Percentiles rank a stretch among this genome's conserved stretches.
phyloP scores from a whole-genome alignment of 1,140 invertebrate genomes.

The Argopecten irradians region DNA sequence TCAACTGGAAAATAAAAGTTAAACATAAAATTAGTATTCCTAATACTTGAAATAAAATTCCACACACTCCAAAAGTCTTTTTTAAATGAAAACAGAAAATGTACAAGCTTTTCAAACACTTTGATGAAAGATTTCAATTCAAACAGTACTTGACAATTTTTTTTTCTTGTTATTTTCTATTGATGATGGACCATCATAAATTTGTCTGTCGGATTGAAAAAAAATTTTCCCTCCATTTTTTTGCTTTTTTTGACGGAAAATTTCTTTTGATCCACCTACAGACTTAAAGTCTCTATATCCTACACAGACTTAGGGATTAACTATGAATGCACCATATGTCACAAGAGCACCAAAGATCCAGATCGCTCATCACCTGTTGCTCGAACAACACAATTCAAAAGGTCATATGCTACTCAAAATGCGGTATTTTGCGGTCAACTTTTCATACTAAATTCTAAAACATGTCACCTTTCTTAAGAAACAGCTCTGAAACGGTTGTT shows the following conservation, averaged over 20 bases:
- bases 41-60: neutral
- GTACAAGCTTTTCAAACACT: too few relatives aligned
- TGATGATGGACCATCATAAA: too few relatives aligned
- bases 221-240: neutral
- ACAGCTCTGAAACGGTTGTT: neutral
- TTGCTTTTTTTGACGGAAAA: neutral
- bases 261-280: neutral
- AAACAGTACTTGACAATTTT: too few relatives aligned
- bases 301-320: neutral
- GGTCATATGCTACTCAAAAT: neutral
- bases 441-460: neutral
- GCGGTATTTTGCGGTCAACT: neutral
- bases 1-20: neutral
- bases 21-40: neutral
- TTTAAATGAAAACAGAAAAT: too few relatives aligned
- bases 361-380: neutral
- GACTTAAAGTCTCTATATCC: neutral
- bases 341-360: neutral
- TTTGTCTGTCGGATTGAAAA: too few relatives aligned
- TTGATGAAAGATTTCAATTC: too few relatives aligned
- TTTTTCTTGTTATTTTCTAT: too few relatives aligned
- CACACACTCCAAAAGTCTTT: too few relatives aligned
- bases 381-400: neutral
- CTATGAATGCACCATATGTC: constrained; percentile 10
- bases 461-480: neutral